Conservation (phyloP, 2,888 invertebrate species). For the Pollenia amentaria region DNA sequence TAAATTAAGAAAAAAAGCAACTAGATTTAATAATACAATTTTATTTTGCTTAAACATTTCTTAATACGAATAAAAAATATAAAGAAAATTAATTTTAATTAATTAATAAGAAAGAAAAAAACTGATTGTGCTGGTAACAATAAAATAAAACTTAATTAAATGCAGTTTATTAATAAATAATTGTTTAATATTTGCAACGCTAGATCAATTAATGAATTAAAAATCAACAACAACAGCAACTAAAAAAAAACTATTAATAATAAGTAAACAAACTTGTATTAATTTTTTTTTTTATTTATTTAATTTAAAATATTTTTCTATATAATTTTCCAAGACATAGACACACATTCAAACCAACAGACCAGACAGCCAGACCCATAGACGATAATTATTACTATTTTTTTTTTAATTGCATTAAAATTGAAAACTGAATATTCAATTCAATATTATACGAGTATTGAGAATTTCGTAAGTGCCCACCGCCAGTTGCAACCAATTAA, state of each 20-base stretch:
- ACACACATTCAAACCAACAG: not conserved
- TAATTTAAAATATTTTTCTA: slow-evolving; percentile 5
- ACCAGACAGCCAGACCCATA: slow-evolving; percentile 47
- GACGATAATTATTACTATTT: slow-evolving; percentile 56
- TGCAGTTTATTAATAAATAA: slow-evolving; percentile 71
- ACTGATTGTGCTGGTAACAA: slow-evolving; percentile 19
- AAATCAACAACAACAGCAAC: not conserved
- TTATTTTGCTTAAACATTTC: slow-evolving; percentile 31
- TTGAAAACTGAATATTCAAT: slow-evolving; percentile 53
- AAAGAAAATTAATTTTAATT: slow-evolving; percentile 38
- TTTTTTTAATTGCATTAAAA: slow-evolving; percentile 63
- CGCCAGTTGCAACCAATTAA: slow-evolving; percentile 72
- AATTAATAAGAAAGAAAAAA: slow-evolving; percentile 40
- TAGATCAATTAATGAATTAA: slow-evolving; percentile 66
- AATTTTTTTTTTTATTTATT: slow-evolving; percentile 17
- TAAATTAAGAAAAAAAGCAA: slow-evolving; percentile 14
- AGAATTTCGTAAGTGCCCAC: slow-evolving; percentile 36
- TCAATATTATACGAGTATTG: slow-evolving; percentile 32
- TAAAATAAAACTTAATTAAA: slow-evolving; percentile 69
- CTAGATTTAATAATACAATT: slow-evolving; percentile 28
- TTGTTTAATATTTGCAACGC: slow-evolving; percentile 70
- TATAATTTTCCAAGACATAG: slow-evolving; percentile 39
- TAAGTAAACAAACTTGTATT: slow-evolving; percentile 58
- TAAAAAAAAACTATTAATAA: slow-evolving; percentile 54
- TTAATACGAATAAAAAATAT: slow-evolving; percentile 24